Base-by-base conservation (phyloP, 2,888 invertebrate species). In the Spilarctia lutea region DNA sequence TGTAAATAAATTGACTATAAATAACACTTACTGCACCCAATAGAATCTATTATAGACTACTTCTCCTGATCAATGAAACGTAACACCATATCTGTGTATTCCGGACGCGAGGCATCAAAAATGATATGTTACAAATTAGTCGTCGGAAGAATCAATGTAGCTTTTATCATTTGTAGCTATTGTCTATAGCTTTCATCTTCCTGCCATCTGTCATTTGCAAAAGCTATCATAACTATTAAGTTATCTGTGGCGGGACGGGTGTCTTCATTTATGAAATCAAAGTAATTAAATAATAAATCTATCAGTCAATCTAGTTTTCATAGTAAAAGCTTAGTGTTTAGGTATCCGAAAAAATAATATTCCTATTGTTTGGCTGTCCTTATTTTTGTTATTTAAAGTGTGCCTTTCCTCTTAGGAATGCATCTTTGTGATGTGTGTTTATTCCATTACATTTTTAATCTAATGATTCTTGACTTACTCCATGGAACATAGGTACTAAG, bases 81-180 rank as follows among this genome's bases (percentile, higher is more conserved):
- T 65, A 83, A 76, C 79, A 71, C 75, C 76, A 74, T 67, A 67
- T 75, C 80, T 81, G 79, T 83, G 78, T 75, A 75, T 79, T 75
- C 81, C 85, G 87, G 88, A 89, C 81, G 81, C 68, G 71, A 73
- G 82, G 82, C 82, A 86, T 89, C 85, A 87, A 85, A 83, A 80
- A 74, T 72, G 71, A 81, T 85, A 81, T 80, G 83, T 85, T 69
- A 85, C 80, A 80, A 85, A 81, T 82, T 81, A 71, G 67, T 81
- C 78, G 78, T 76, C 81, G 85, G 84, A 82, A 82, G 79, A 75
- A 39, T 73, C 77, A 82, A 81, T 78, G 65, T 76, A 75, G 67
- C 48, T 70, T 75, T 70, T 72, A 76, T 75, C 75, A 73, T 75
- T 76, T 77, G 68, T 76, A 75, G 66, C 73, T 76, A 69, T 75